These are phyloP conservation scores for Myotis findleyi DNA, from an alignment of 2,797 vertebrate genomes.

Conservation along the genomic window DNA sequence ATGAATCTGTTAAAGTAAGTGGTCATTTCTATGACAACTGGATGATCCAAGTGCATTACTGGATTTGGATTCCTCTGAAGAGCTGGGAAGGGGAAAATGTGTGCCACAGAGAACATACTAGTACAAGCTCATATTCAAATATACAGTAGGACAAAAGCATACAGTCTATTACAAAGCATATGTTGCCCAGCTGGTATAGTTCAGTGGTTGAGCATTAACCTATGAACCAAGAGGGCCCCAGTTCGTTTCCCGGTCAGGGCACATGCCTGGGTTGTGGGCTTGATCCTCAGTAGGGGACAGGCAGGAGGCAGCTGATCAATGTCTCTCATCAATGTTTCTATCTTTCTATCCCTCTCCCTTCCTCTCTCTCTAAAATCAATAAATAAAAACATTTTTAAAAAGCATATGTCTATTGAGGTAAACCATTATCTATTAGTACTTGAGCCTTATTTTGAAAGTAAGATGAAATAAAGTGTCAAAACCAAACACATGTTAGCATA, in stretches of 20 bases:
- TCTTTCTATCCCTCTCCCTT: neutral
- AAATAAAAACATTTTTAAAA: neutral
- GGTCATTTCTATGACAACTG: constrained; percentile 8
- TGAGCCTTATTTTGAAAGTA: constrained; percentile 7
- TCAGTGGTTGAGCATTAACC: neutral
- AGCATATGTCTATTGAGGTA: neutral
- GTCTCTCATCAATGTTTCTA: neutral
- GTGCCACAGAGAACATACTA: neutral
- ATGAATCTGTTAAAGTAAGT: constrained; percentile 3
- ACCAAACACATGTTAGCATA: neutral
- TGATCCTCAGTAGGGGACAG: neutral
- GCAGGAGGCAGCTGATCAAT: neutral
- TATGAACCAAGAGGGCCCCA: neutral
- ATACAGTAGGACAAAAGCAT: neutral
- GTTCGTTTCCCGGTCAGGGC: neutral
- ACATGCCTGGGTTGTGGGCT: neutral
- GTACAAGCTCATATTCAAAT: constrained; percentile 37
- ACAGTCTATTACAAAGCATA: neutral
- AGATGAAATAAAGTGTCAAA: constrained; percentile 1
- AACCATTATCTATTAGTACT: too few species aligned
- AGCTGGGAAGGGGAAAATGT: neutral
- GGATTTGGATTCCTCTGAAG: constrained; percentile 22
- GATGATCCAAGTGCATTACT: neutral
- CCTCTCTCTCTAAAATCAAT: neutral
- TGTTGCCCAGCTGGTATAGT: neutral